Conservation (phyloP, 2,888 invertebrate species). For the Nysson spinosus region DNA sequence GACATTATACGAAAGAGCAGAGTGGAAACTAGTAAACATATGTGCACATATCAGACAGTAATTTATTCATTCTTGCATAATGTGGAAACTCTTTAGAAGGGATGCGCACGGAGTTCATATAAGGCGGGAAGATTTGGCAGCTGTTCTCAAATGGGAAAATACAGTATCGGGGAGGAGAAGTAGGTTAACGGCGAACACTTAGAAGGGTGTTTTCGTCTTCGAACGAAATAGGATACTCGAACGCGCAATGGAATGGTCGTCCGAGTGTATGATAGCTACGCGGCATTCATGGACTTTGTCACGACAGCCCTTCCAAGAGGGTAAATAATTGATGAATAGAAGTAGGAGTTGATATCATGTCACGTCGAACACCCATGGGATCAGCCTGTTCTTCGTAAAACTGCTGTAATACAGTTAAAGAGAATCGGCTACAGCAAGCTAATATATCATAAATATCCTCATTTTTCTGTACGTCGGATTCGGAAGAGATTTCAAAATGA, state of each 20-base stretch:
- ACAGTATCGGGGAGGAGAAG: constrained; percentile 15
- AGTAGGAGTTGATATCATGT: constrained; percentile 49
- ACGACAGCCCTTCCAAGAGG: constrained; percentile 31
- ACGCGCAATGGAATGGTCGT: constrained; percentile 16
- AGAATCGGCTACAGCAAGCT: constrained; percentile 27
- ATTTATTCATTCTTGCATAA: constrained; percentile 12
- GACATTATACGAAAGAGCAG: too few species aligned
- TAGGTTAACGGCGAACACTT: constrained; percentile 42
- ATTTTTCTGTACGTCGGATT: too few species aligned
- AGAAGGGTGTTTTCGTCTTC: constrained; percentile 28
- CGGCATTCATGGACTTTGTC: constrained; percentile 39
- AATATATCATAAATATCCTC: too few species aligned
- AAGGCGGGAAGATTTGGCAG: constrained; percentile 37
- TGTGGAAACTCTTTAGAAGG: background rate
- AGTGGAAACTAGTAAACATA: constrained; percentile 10
- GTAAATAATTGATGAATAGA: constrained; percentile 61
- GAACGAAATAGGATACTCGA: constrained; percentile 9
- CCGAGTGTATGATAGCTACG: constrained; percentile 35
- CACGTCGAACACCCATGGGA: constrained; percentile 32
- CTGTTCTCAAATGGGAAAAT: constrained; percentile 23
- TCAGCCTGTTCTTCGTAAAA: constrained; percentile 23
- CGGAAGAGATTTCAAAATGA: too few species aligned
- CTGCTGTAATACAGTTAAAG: constrained; percentile 15
- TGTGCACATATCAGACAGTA: constrained; percentile 4
- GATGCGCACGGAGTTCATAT: constrained; percentile 11